Conservation (phyloP, 2,888 invertebrate genomes). For the Ophion slaviceki region DNA sequence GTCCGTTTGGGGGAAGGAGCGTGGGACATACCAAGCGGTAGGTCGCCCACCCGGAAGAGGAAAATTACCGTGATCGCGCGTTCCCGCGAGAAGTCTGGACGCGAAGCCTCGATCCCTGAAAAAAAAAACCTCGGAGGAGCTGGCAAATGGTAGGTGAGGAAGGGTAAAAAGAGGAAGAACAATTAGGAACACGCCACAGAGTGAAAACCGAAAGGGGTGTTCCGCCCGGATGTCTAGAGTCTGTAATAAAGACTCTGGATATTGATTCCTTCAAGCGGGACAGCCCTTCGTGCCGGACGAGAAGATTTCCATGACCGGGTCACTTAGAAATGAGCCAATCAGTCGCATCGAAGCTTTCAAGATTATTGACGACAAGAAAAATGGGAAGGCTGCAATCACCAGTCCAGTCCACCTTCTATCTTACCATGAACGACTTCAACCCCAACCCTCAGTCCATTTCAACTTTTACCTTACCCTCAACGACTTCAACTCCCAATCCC, state of each 20-base stretch:
- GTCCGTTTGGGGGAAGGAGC: no score
- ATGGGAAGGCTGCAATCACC: background rate
- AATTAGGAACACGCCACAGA: constrained; percentile 41
- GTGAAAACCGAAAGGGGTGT: constrained; percentile 58
- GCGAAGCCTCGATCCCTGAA: background rate
- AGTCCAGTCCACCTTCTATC: background rate
- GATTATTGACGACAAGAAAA: background rate
- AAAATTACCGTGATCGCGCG: background rate
- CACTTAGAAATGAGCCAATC: background rate
- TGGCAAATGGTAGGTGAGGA: background rate
- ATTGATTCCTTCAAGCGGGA: constrained; percentile 8
- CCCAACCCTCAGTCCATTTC: background rate
- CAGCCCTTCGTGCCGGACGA: constrained; percentile 6
- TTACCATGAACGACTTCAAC: background rate
- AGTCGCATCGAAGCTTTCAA: background rate
- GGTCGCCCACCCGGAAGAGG: background rate
- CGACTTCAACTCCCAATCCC: background rate
- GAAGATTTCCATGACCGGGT: constrained; percentile 4
- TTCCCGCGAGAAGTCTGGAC: background rate
- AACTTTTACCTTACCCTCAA: background rate
- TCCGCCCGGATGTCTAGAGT: constrained; percentile 12
- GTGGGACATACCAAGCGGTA: no score
- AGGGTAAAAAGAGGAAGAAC: background rate
- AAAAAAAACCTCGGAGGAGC: background rate
- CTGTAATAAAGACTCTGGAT: constrained; percentile 15